A percentile compares a stretch with the other conserved stretches of the same genome.
phyloP scores from a whole-genome alignment of 2,797 vertebrate species.

The Thamnophis elegans region DNA sequence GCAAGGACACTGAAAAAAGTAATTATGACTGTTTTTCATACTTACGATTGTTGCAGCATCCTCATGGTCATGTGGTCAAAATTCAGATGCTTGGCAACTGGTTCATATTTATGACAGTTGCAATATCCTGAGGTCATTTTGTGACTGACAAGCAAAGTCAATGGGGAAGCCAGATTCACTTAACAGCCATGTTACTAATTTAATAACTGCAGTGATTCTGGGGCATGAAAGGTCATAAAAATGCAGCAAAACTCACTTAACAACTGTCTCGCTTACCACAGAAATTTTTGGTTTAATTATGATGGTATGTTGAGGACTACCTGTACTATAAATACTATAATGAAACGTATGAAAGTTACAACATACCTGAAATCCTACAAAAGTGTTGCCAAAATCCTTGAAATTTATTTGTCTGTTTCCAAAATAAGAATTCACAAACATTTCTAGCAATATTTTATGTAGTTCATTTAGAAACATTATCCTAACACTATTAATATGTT shows the following conservation, averaged over 20 bases:
- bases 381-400: not conserved
- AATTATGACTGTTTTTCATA: not conserved
- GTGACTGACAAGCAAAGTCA: not conserved
- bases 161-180: not conserved
- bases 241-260: not conserved
- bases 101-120: not conserved
- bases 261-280: not conserved
- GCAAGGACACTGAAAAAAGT: not conserved
- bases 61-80: not conserved
- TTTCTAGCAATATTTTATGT: not conserved
- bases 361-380: not conserved
- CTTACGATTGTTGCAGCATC: not conserved
- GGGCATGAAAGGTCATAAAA: not conserved
- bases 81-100: not conserved
- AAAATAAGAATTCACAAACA: not conserved
- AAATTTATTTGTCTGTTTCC: not conserved
- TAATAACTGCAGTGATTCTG: not conserved
- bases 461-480: not conserved
- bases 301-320: not conserved
- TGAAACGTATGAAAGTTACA: not conserved
- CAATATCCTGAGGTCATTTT: not conserved
- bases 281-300: not conserved
- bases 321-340: not conserved
- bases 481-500: slow-evolving; percentile 25
- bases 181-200: not conserved